A percentile compares a stretch with the other conserved stretches of the same genome.
Evolutionary conservation across 2,888 invertebrate species (phyloP).

Genomic region (Dexiosoma caninum): DNA sequence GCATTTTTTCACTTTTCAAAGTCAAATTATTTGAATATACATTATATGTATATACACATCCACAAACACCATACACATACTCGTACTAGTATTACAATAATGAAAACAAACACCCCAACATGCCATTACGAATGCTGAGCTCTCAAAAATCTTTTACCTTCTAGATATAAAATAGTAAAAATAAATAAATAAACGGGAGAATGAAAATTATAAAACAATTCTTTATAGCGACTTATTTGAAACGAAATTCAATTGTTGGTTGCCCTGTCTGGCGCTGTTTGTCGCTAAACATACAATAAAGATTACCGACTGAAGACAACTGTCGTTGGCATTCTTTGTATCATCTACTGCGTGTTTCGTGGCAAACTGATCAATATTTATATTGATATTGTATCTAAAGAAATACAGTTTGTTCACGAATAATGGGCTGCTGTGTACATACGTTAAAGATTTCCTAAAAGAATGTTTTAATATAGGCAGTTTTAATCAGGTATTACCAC

Average conservation of each 20-base stretch:
- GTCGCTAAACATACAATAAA: not conserved
- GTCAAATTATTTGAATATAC: conserved; percentile 29
- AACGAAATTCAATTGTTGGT: not conserved
- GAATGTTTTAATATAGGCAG: too few species aligned
- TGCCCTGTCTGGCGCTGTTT: not conserved
- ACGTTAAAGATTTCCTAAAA: too few species aligned
- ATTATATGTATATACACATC: too few species aligned
- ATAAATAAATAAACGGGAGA: not conserved
- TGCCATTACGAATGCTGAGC: too few species aligned
- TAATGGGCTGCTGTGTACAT: too few species aligned
- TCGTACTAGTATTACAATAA: not conserved
- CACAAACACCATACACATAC: too few species aligned
- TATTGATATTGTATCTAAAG: not conserved
- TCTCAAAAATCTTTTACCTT: too few species aligned
- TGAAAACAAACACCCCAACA: not conserved
- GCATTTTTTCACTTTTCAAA: conserved; percentile 47
- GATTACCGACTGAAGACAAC: not conserved
- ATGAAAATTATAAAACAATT: not conserved
- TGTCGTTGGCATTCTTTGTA: not conserved
- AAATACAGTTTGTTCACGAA: not conserved
- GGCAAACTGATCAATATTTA: not conserved
- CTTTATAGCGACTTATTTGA: not conserved
- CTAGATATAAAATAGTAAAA: too few species aligned
- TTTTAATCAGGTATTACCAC: too few species aligned
- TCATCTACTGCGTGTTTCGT: not conserved